phyloP scores from a whole-genome alignment of 2,888 invertebrate genomes.

The Gastrophysa polygoni region DNA sequence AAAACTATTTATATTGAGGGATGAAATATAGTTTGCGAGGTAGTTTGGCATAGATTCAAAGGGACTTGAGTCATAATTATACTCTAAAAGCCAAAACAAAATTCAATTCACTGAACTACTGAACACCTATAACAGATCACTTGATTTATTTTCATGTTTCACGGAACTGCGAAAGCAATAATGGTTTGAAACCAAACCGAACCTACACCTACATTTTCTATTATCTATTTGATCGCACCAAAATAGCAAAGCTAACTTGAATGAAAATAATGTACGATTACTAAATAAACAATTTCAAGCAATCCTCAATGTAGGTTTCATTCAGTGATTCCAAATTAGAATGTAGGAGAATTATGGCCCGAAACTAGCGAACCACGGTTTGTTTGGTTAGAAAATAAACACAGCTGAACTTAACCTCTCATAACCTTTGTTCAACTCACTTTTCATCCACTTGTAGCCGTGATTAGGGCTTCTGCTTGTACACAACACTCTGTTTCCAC shows the following conservation, averaged over 20 bases:
- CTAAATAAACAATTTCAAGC: not conserved
- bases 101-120: not conserved
- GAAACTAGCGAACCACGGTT: constrained; percentile 14
- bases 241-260: not conserved
- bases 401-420: constrained; percentile 33
- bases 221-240: not conserved
- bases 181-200: not conserved
- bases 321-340: constrained; percentile 7
- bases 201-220: not conserved
- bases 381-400: constrained; percentile 36
- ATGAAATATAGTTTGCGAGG: not conserved
- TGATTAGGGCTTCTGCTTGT: not conserved
- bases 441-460: constrained; percentile 24
- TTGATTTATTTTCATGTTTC: constrained; percentile 9
- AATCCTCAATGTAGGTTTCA: not conserved
- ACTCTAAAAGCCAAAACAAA: constrained; percentile 3
- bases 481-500: constrained; percentile 19
- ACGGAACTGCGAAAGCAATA: not conserved
- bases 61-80: not conserved
- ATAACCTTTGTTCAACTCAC: constrained; percentile 29
- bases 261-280: not conserved
- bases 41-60: constrained; percentile 1
- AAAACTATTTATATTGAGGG: not conserved
- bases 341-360: not conserved
- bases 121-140: not conserved